Evolutionary conservation across 1,140 invertebrate species (phyloP), one percentile per base, ranked within the genome.

Genomic region (Lepidostoma basale): DNA sequence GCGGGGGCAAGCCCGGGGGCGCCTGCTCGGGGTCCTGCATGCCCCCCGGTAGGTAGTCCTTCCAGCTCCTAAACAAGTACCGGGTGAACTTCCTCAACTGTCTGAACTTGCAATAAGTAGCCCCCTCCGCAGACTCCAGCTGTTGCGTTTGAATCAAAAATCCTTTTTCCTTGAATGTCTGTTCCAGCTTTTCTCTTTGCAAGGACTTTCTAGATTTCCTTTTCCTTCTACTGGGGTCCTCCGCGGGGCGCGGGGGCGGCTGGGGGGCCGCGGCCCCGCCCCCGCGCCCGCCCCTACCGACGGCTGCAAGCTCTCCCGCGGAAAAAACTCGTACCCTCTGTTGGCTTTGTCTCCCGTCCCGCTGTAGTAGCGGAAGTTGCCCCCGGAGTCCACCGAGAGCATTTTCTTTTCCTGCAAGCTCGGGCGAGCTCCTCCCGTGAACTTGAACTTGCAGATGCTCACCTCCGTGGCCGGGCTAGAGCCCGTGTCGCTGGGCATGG

Each of bases 131-230:
- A 0, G 93, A 94, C 76, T 95, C 92, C 25, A 96, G 78, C 75
- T 96, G 94, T 76, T 96, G 94, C 0, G 94, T 97, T 75, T 97
- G 93, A 45, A 96, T 96, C 8, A 96, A 80, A 74, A 96, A 95
- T 0, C 94, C 94, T 76, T 95, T 95, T 75, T 96, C 93, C 75
- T 93, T 93, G 75, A 97, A 95, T 0, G 93, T 95, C 75, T 95
- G 92, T 76, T 97, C 94, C 8, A 96, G 79, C 74, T 95, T 94
- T 72, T 95, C 93, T 33, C 93, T 84, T 69, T 94, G 92, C 5
- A 93, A 78, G 1, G 91, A 92, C 74, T 95, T 93, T 39, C 92
- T 80, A 0, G 91, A 92, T 70, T 92, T 91, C 25, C 92, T 82
- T 69, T 90, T 92, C 67, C 87, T 85, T 36, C 86, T 83, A 68